Evolutionary conservation across 2,888 invertebrate genomes (phyloP).

Genomic region (Apantesis nais): DNA sequence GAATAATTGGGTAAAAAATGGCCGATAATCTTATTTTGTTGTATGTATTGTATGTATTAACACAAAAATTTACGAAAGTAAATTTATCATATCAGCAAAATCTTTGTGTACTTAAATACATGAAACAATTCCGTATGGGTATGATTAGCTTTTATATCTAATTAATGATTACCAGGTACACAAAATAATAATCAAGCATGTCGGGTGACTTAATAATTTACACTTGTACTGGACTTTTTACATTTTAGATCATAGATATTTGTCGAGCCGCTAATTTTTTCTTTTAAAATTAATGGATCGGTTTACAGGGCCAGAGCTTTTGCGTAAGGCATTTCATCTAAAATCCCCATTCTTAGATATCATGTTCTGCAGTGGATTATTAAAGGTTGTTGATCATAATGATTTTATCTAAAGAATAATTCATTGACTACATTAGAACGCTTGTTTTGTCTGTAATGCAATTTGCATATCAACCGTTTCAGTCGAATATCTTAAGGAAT

Average conservation of each 20-base stretch:
- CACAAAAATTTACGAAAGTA: not conserved
- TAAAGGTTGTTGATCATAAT: too few species aligned
- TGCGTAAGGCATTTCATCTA: too few species aligned
- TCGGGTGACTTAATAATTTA: not conserved
- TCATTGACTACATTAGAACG: not conserved
- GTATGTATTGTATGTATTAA: not conserved
- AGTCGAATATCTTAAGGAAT: not conserved
- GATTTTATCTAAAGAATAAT: not conserved
- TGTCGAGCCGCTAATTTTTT: too few species aligned
- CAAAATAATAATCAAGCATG: not conserved
- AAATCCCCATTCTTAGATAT: too few species aligned
- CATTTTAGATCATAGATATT: not conserved
- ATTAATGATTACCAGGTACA: not conserved
- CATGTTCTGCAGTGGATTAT: too few species aligned
- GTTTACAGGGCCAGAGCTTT: too few species aligned
- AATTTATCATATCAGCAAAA: not conserved
- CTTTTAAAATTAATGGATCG: too few species aligned
- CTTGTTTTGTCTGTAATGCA: not conserved
- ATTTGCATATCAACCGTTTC: not conserved
- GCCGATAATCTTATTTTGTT: not conserved
- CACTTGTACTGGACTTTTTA: not conserved
- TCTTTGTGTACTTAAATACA: not conserved
- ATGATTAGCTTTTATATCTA: constrained; percentile 4
- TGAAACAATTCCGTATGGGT: not conserved
- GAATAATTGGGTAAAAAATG: not conserved